Base-by-base conservation (phyloP, 2,888 invertebrate species). In the Liodrosophila aerea region DNA sequence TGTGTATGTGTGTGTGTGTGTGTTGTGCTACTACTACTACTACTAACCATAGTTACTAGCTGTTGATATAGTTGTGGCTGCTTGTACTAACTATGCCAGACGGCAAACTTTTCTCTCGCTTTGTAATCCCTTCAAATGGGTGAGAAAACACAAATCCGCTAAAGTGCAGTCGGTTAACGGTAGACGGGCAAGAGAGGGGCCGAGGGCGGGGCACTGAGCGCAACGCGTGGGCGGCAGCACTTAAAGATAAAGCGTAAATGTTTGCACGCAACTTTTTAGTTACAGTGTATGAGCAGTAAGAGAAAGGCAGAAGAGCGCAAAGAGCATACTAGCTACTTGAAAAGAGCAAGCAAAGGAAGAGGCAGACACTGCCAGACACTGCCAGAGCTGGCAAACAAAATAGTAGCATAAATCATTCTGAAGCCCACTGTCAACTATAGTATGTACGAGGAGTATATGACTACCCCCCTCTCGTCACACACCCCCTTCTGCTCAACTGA, bases 71-170 rank as follows among this genome's bases (percentile, higher is more conserved):
- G 51, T 22, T 64, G 46, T 50, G 56, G 53, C 45, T 46, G 63
- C 43, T 41, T 46, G 36, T 58, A 66, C 66, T 70, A 70, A 77
- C 56, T 51, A 43, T 45, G 31, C 49, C 47, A 52, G 45, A 54
- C 36, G 56, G 61, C 37, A 53, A 62, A 60, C 53, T 56, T 69
- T 82, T 68, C 62, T 45, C 53, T 51, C 78, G 76, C 68, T 64
- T 75, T 76, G 73, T 78, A 78, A 78, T 78, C 77, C 81, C 65
- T 76, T 76, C 81, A 78, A 78, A 78, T 78, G 77, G 77, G 84
- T 76, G 84, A 76, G 81, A 78, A 78, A 78, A 84, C 84, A 83
- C 76, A 78, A 78, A 84, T 78, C 81, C 77, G 73, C 73, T 73
- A 84, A 78, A 78, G 84, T 78, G 77, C 77, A 80, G 78, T 71